Evolutionary conservation across 2,113 vertebrate genomes (phyloP).

Genomic region (Centropristis striata): DNA sequence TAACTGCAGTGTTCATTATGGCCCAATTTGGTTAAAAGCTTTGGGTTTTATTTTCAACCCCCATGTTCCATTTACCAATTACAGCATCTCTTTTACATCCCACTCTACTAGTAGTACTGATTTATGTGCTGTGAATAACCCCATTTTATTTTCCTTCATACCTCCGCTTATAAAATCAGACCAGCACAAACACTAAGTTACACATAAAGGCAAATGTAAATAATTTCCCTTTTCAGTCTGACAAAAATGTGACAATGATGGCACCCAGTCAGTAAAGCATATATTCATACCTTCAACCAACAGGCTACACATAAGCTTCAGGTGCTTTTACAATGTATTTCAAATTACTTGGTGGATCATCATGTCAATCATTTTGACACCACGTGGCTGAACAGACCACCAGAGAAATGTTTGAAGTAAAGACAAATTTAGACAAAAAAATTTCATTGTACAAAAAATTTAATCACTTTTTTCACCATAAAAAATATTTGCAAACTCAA

Average conservation of each 20-base stretch:
- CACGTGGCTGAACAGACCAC: neutral
- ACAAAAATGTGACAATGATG: neutral
- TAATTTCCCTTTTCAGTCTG: neutral
- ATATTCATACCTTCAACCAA: neutral
- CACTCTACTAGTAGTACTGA: neutral
- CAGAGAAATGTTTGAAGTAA: neutral
- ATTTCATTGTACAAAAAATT: slow-evolving; percentile 40
- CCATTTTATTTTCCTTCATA: neutral
- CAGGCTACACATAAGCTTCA: neutral
- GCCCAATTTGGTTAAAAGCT: neutral
- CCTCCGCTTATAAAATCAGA: neutral
- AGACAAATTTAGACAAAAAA: slow-evolving; percentile 1
- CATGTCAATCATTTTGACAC: neutral
- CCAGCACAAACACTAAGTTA: neutral
- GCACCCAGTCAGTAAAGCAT: neutral
- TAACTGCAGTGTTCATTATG: neutral
- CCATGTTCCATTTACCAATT: neutral
- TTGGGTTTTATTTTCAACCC: too few relatives aligned
- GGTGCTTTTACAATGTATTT: neutral
- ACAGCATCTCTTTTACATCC: neutral
- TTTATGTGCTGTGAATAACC: neutral
- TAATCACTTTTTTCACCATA: slow-evolving; percentile 54
- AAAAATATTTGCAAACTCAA: slow-evolving; percentile 28
- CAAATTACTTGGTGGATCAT: neutral
- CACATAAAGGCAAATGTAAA: neutral